phyloP scores from a whole-genome alignment of 2,113 vertebrate genomes.

The Nycticebus coucang region DNA sequence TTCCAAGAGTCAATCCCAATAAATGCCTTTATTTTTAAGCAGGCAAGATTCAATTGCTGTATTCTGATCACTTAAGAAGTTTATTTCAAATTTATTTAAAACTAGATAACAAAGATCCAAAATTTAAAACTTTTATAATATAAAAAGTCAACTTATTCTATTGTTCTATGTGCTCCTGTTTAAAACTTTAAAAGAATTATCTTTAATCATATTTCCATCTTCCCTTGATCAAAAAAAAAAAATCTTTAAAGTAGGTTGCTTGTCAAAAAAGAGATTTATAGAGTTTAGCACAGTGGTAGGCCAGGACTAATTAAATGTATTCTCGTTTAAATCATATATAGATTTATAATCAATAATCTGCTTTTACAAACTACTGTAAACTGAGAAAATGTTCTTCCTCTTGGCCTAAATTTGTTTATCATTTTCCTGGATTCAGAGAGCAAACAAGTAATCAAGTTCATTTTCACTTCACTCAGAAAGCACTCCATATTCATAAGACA shows the following conservation, averaged over 20 bases:
- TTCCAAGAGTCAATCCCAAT: slow-evolving; percentile 33
- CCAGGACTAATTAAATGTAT: slow-evolving; percentile 37
- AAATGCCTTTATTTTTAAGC: slow-evolving; percentile 43
- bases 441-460: background rate
- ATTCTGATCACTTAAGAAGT: slow-evolving; percentile 54
- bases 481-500: background rate
- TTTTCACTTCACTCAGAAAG: slow-evolving; percentile 14
- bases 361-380: slow-evolving; percentile 19
- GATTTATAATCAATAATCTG: background rate
- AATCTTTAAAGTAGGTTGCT: slow-evolving; percentile 19
- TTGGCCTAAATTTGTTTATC: background rate
- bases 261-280: slow-evolving; percentile 43
- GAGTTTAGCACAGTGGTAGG: background rate
- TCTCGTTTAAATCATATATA: slow-evolving; percentile 3
- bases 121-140: slow-evolving; percentile 30
- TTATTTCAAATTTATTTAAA: slow-evolving; percentile 59
- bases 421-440: background rate
- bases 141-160: background rate
- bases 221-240: slow-evolving; percentile 1
- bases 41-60: slow-evolving; percentile 21
- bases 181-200: slow-evolving; percentile 21
- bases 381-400: background rate
- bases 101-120: slow-evolving; percentile 22
- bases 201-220: slow-evolving; percentile 20
- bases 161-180: background rate